Evolutionary conservation across 2,113 vertebrate genomes (phyloP), one percentile per base, ranked within the genome.

Genomic region (Phoenicopterus ruber): DNA sequence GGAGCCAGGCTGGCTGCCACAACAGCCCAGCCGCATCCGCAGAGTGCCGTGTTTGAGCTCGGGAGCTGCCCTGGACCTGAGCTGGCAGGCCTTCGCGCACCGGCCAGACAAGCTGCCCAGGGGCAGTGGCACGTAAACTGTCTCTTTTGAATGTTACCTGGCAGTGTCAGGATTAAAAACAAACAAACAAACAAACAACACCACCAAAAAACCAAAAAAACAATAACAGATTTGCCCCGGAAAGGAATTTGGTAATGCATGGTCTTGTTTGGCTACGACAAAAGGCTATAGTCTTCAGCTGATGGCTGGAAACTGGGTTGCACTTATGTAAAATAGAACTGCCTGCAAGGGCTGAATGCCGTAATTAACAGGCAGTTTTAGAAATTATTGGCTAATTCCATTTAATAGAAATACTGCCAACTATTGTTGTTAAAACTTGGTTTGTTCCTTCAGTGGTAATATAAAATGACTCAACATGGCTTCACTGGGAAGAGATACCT

Each of bases 381-480:
- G 81, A 89, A 95, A 94, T 91, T 91, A 94, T 78, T 96, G 65
- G 61, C 77, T 91, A 96, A 95, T 93, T 54, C 73, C 69, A 79
- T 89, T 87, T 87, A 94, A 89, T 69, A 82, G 77, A 95, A 95
- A 96, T 72, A 89, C 65, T 94, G 86, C 91, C 86, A 95, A 58
- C 77, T 87, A 79, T 54, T 92, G 52, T 87, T 93, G 61, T 76
- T 82, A 91, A 94, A 92, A 72, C 73, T 40, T 34, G 28, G 57
- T 76, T 84, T 89, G 80, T 47, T 94, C 86, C 55, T 92, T 92
- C 3, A 3, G 25, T 88, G 61, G 82, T 82, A 95, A 91, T 44
- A 79, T 36, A 72, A 93, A 94, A 86, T 91, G 89, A 93, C 58
- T 87, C 88, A 92, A 72, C 57, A 5, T 2, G 6, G 77, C 69